A percentile compares a stretch with the other conserved stretches of the same genome.
phyloP scores from a whole-genome alignment of 2,888 invertebrate genomes.

The Empis stercorea region DNA sequence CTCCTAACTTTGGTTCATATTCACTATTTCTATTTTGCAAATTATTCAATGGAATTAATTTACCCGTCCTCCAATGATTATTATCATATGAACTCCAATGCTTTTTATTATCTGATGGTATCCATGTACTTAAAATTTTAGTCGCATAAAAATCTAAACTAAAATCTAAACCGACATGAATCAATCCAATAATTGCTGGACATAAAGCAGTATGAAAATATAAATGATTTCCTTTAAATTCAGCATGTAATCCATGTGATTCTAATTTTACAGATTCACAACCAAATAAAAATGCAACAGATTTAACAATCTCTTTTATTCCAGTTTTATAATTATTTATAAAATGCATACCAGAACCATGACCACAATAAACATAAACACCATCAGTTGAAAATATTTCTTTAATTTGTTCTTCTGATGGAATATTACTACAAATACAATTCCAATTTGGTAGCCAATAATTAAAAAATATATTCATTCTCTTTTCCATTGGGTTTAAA shows the following conservation, averaged over 20 bases:
- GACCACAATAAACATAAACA: conserved; percentile 39
- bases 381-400: conserved; percentile 36
- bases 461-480: conserved; percentile 28
- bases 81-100: conserved; percentile 32
- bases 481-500: conserved; percentile 28
- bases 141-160: conserved; percentile 30
- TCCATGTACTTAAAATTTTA: conserved; percentile 30
- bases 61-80: conserved; percentile 22
- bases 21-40: neutral
- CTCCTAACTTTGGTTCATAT: conserved; percentile 5
- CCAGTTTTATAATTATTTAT: conserved; percentile 49
- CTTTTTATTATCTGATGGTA: conserved; percentile 17
- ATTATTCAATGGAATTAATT: neutral
- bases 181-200: conserved; percentile 18
- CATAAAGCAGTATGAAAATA: conserved; percentile 20
- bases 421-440: conserved; percentile 31
- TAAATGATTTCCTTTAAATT: conserved; percentile 27
- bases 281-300: conserved; percentile 46
- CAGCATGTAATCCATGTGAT: conserved; percentile 24
- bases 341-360: conserved; percentile 4
- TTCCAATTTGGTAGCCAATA: conserved; percentile 34
- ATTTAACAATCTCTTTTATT: conserved; percentile 37
- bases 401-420: conserved; percentile 37
- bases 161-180: conserved; percentile 33
- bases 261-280: conserved; percentile 35